Evolutionary conservation across 1,140 invertebrate genomes (phyloP), one percentile per base, ranked within the genome.

Genomic region (Batillaria attramentaria): DNA sequence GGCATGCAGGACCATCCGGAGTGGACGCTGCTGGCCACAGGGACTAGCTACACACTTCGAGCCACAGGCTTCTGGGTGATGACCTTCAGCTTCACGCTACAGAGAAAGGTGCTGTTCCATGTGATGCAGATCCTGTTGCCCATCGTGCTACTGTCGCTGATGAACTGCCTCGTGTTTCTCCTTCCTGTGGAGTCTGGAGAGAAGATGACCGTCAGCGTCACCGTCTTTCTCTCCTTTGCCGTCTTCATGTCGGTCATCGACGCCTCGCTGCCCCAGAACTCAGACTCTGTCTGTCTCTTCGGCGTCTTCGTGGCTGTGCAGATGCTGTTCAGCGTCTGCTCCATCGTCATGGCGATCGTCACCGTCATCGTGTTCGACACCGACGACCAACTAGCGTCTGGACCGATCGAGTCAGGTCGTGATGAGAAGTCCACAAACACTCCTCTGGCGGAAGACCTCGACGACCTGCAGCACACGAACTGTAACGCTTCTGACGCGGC

Each of bases 301-400:
- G 91, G 92, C 91, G 89, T 85, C 68, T 82, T 72, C 39, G 72
- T 83, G 31, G 72, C 41, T 2, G 57, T 78, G 13, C 81, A 77
- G 33, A 46, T 79, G 18, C 24, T 80, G 39, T 65, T 70, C 54
- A 72, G 79, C 43, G 73, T 42, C 18, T 42, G 80, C 31, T 62
- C 72, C 2, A 66, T 77, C 62, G 33, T 73, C 18, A 4, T 78
- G 31, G 77, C 75, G 3, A 65, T 80, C 37, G 41, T 78, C 31
- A 68, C 77, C 20, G 33, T 79, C 10, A 68, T 42, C 41, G 31
- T 76, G 8, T 57, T 77, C 65, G 31, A 54, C 31, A 33, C 46
- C 24, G 62, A 76, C 42, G 43, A n/a, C n/a, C n/a, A n/a, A n/a
- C n/a, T n/a, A n/a, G n/a, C n/a, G n/a, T n/a, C n/a, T n/a, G n/a